Conservation (phyloP, 2,888 invertebrate species). For the Heliconius aoede region DNA sequence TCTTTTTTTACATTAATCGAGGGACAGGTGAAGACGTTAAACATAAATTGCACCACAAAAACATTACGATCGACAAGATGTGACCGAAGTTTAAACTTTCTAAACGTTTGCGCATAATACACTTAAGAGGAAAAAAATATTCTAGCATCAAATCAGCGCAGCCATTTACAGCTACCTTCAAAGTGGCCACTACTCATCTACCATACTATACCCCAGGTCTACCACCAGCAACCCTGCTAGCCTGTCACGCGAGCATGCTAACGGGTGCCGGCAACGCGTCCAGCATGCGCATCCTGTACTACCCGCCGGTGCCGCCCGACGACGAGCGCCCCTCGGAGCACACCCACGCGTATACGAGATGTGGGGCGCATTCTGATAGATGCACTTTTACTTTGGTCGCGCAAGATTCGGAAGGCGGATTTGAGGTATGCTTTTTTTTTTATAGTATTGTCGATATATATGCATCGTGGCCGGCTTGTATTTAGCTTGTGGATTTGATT, state of each 20-base stretch:
- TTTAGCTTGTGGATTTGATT: too few relatives aligned
- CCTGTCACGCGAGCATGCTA: constrained; percentile 87
- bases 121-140: too few relatives aligned
- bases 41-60: too few relatives aligned
- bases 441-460: neutral
- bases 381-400: constrained; percentile 90
- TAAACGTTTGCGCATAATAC: too few relatives aligned
- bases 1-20: too few relatives aligned
- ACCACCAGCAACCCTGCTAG: constrained; percentile 84
- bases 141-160: too few relatives aligned
- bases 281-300: constrained; percentile 88
- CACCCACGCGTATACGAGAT: constrained; percentile 81
- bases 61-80: too few relatives aligned
- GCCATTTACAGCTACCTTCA: too few relatives aligned
- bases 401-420: constrained; percentile 89
- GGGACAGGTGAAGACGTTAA: too few relatives aligned
- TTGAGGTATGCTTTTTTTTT: constrained; percentile 77
- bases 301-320: constrained; percentile 87
- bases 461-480: neutral
- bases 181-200: too few relatives aligned
- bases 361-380: constrained; percentile 89
- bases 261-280: constrained; percentile 86
- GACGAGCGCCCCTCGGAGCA: constrained; percentile 80
- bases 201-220: constrained; percentile 71
- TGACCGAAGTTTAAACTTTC: too few relatives aligned